Evolutionary conservation across 2,113 vertebrate genomes (phyloP).

Genomic region (Clarias batrachus): DNA sequence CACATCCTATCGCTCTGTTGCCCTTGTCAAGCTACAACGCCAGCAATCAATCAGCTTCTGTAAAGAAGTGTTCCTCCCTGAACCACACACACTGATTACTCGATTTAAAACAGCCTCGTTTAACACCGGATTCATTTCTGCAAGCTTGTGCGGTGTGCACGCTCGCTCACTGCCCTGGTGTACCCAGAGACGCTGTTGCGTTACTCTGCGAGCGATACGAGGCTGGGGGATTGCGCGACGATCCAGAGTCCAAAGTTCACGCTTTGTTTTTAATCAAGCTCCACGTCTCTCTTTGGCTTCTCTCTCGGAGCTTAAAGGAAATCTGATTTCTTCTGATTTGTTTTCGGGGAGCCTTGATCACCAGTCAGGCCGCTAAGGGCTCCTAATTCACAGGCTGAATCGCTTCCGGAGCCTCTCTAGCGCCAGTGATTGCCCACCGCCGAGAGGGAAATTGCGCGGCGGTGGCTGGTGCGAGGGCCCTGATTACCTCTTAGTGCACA

Average conservation of each 20-base stretch:
- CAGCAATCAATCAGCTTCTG: constrained; percentile 37
- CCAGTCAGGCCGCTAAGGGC: constrained; percentile 44
- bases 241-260: constrained; percentile 39
- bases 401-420: constrained; percentile 74
- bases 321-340: constrained; percentile 57
- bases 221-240: constrained; percentile 27
- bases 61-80: not conserved
- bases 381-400: constrained; percentile 65
- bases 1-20: not conserved
- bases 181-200: constrained; percentile 8
- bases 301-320: constrained; percentile 32
- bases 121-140: constrained; percentile 23
- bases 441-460: constrained; percentile 75
- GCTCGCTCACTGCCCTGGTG: not conserved
- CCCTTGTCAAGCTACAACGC: constrained; percentile 37
- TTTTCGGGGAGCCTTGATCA: constrained; percentile 44
- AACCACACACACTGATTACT: constrained; percentile 19
- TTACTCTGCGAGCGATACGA: constrained; percentile 9
- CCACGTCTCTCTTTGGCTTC: constrained; percentile 45
- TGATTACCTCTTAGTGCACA: constrained; percentile 79
- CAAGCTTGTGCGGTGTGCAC: not conserved
- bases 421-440: constrained; percentile 74
- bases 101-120: not conserved
- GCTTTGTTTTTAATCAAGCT: constrained; percentile 50
- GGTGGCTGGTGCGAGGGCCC: constrained; percentile 64